These are phyloP conservation scores for Haliclystus octoradiatus DNA, from an alignment of 30 jellyfish, hydroid and myxozoan species.

Conservation along the genomic window DNA sequence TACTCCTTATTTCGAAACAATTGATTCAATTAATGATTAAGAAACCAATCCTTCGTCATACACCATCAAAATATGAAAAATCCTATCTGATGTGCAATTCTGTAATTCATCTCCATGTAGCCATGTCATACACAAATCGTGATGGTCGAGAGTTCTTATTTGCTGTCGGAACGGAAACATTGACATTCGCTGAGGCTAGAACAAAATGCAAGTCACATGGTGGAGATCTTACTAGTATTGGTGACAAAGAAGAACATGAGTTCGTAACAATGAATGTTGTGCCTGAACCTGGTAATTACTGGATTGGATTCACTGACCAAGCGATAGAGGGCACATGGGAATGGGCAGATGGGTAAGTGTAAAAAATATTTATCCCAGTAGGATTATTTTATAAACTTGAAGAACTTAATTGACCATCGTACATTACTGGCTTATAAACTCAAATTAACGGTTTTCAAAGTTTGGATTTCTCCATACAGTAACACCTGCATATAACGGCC, in stretches of 20 bases:
- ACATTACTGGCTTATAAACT: too few species aligned
- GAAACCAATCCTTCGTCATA: neutral
- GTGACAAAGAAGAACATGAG: slow-evolving; percentile 85
- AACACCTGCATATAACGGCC: too few species aligned
- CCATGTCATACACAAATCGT: slow-evolving; percentile 91
- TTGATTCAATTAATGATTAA: too few species aligned
- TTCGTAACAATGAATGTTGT: slow-evolving; percentile 49
- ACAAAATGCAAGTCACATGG: slow-evolving; percentile 71
- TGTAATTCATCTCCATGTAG: slow-evolving; percentile 19
- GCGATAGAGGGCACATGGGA: slow-evolving; percentile 82
- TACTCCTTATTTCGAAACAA: too few species aligned
- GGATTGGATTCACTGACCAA: slow-evolving; percentile 95
- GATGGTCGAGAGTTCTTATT: slow-evolving; percentile 92
- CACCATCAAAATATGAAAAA: neutral
- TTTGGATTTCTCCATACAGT: too few species aligned
- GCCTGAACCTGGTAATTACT: slow-evolving; percentile 58
- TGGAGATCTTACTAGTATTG: slow-evolving; percentile 87
- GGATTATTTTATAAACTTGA: too few species aligned
- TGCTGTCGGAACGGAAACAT: slow-evolving; percentile 76
- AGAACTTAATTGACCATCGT: too few species aligned
- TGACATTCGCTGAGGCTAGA: slow-evolving; percentile 85
- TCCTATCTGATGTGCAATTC: neutral
- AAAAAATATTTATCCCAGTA: too few species aligned
- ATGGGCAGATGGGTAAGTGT: slow-evolving; percentile 90
- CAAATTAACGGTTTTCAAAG: too few species aligned